These are phyloP conservation scores for Hedya salicella DNA, from an alignment of 2,888 invertebrate genomes.

Conservation along the genomic window DNA sequence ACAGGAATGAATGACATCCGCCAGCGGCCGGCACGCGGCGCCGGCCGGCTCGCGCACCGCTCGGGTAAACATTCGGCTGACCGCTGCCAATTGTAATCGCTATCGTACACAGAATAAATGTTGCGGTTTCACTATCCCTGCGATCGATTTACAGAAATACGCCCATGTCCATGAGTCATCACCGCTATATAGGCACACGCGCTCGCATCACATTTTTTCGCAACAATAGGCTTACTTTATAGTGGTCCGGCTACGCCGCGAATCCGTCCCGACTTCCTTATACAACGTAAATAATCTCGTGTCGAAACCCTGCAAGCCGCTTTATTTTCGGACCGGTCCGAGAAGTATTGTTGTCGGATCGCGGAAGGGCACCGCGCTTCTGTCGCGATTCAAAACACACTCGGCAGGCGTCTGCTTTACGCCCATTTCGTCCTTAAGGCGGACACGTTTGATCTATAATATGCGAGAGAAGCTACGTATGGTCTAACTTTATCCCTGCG, in stretches of 20 bases:
- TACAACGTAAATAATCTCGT: constrained; percentile 52
- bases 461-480: constrained; percentile 60
- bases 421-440: constrained; percentile 51
- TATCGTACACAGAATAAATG: constrained; percentile 43
- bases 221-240: constrained; percentile 48
- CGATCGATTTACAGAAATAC: constrained; percentile 57
- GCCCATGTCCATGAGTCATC: constrained; percentile 59
- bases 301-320: constrained; percentile 54
- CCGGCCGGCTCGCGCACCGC: constrained; percentile 43
- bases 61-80: constrained; percentile 58
- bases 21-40: constrained; percentile 49
- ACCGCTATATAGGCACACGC: constrained; percentile 60
- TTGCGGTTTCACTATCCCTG: constrained; percentile 48
- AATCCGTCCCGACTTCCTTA: constrained; percentile 60
- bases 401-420: constrained; percentile 44
- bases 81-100: constrained; percentile 53
- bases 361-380: constrained; percentile 52
- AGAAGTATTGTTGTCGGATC: constrained; percentile 50
- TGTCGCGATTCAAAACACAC: constrained; percentile 24
- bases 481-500: constrained; percentile 69
- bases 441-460: constrained; percentile 43
- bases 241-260: constrained; percentile 49
- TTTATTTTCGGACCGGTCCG: constrained; percentile 62
- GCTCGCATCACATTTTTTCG: constrained; percentile 59
- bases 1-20: constrained; percentile 46